These are phyloP conservation scores for Elephantulus edwardii DNA, from an alignment of 2,113 vertebrate species.

Conservation along the genomic window DNA sequence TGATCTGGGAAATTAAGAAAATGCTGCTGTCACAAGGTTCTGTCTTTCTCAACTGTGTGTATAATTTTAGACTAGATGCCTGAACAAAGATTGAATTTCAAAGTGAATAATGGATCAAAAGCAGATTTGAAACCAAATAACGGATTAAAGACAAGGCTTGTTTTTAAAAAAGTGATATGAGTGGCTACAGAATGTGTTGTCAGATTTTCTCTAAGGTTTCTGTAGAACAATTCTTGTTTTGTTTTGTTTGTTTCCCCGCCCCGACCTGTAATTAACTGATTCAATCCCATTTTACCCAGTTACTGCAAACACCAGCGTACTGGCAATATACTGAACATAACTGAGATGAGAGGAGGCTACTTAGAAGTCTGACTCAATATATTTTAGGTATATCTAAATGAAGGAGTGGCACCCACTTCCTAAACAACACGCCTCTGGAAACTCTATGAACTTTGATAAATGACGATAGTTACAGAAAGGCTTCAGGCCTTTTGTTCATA, in stretches of 20 bases:
- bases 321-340: background rate
- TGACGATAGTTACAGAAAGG: too few relatives aligned
- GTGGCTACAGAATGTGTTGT: constrained; percentile 46
- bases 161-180: constrained; percentile 64
- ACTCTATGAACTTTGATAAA: too few relatives aligned
- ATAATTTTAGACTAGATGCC: constrained; percentile 56
- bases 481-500: too few relatives aligned
- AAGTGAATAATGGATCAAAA: constrained; percentile 79
- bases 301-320: constrained; percentile 41
- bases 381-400: background rate
- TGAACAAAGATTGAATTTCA: constrained; percentile 74
- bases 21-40: background rate
- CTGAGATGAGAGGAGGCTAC: background rate
- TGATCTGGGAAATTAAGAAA: constrained; percentile 49
- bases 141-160: constrained; percentile 69
- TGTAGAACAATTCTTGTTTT: constrained; percentile 36
- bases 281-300: constrained; percentile 39
- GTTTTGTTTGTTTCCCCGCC: background rate
- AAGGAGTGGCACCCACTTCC: too few relatives aligned
- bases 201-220: constrained; percentile 69
- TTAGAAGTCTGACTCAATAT: background rate
- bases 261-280: constrained; percentile 50
- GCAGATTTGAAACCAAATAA: constrained; percentile 73
- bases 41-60: constrained; percentile 25
- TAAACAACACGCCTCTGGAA: too few relatives aligned